A percentile compares a stretch with the other conserved stretches of the same genome.
These are phyloP conservation scores for Drosophila sordidula DNA, from an alignment of 2,888 invertebrate species.

Conservation along the genomic window DNA sequence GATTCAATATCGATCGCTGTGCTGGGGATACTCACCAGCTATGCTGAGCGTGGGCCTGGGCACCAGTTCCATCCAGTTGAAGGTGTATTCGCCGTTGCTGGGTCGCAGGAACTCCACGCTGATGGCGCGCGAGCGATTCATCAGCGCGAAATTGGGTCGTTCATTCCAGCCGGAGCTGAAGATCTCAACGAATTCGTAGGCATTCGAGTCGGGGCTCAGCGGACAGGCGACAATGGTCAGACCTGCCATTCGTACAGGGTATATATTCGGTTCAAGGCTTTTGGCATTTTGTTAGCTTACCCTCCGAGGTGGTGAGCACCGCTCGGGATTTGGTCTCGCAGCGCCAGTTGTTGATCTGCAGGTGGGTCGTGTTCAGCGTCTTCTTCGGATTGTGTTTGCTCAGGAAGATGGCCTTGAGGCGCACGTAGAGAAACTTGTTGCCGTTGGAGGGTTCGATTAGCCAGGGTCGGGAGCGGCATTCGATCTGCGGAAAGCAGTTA, in stretches of 20 bases:
- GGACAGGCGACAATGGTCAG: conserved; percentile 87
- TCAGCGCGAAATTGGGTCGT: conserved; percentile 86
- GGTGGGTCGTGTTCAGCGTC: conserved; percentile 87
- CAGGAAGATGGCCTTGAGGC: conserved; percentile 88
- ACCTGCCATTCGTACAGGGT: conserved; percentile 75
- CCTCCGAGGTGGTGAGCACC: conserved; percentile 90
- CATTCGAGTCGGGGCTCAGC: conserved; percentile 86
- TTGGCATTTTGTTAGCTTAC: conserved; percentile 48
- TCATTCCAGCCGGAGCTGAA: conserved; percentile 94
- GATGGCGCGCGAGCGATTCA: conserved; percentile 88
- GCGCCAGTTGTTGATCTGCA: conserved; percentile 86
- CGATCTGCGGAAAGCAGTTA: conserved; percentile 86
- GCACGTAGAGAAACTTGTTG: conserved; percentile 91
- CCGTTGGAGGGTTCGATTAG: conserved; percentile 91
- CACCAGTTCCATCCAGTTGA: conserved; percentile 94
- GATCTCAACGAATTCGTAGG: conserved; percentile 90
- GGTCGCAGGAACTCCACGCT: conserved; percentile 92
- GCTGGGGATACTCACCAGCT: conserved; percentile 74
- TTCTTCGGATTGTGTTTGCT: conserved; percentile 85
- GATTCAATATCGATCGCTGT: not conserved
- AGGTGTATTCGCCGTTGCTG: conserved; percentile 90
- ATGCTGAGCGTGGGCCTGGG: conserved; percentile 85
- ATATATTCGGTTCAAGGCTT: not conserved
- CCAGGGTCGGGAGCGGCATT: conserved; percentile 92
- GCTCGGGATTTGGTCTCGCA: conserved; percentile 93